Evolutionary conservation across 2,888 invertebrate genomes (phyloP), one percentile per base, ranked within the genome.

Genomic region (Scaptomyza reducta): DNA sequence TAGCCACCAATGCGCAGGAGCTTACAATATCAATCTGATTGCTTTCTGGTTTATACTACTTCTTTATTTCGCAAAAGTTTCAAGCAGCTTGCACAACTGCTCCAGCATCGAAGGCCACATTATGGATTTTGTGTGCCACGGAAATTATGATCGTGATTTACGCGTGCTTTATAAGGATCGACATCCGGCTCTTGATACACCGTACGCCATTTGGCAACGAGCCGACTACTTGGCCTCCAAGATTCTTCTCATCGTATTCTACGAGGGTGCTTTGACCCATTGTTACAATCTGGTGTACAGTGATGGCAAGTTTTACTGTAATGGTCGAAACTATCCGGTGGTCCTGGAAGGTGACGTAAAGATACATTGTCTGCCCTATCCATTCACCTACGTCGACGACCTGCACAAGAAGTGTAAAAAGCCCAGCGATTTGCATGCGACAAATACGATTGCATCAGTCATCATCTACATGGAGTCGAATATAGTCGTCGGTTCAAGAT

Each of bases 391-490:
- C 45, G 35, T 66, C 16, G 69, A 70, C 5, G 44, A 70, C 13
- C 41, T 82, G 29, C 68, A 71, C 18, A 62, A 55, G 7, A 49
- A 10, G 1, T 81, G 81, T 42, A 27, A 45, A 6, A 44, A 44
- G 6, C 31, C 16, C 0, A n/a, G n/a, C 2, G 33, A 60, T 0
- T 1, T 6, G 6, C 11, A n/a, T 1, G 1, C 11, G 11, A 29
- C 53, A 16, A 13, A 67, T n/a, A 56, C 79, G n/a, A 27, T 82
- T 6, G 60, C 78, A 6, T 76, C 78, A 41, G 83, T 76, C 44
- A 67, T 80, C n/a, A 25, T 76, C 16, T 80, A 80, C n/a, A 80
- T 80, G 80, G 73, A 76, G 14, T 46, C 70, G 11, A 80, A 80
- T 54, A 10, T 80, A 7, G 11, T 35, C 6, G 0, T 0, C 1